phyloP scores from a whole-genome alignment of 2,797 vertebrate species.

The Otolemur crassicaudatus region DNA sequence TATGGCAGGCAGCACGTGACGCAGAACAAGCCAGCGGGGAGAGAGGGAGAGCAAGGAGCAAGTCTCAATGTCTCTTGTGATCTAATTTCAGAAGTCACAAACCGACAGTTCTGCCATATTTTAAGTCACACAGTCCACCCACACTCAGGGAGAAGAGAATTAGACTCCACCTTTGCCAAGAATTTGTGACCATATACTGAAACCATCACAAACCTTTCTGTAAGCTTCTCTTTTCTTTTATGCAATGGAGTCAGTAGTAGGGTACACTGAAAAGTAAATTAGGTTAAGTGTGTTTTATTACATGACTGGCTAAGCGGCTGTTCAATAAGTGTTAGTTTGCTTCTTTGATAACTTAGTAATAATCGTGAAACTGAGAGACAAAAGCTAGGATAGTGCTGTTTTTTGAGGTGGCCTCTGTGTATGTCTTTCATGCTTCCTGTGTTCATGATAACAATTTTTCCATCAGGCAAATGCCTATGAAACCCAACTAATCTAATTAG shows the following conservation, averaged over 20 bases:
- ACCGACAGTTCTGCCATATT: not conserved
- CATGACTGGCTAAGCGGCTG: not conserved
- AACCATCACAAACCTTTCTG: not conserved
- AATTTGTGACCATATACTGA: constrained; percentile 52
- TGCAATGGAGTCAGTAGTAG: not conserved
- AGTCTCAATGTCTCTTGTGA: not conserved
- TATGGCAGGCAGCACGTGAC: not conserved
- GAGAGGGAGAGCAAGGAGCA: not conserved
- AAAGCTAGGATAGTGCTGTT: not conserved
- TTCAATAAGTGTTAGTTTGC: not conserved
- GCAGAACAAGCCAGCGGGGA: not conserved
- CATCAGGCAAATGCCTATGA: not conserved
- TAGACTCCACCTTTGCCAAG: not conserved
- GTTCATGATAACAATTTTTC: constrained; percentile 41
- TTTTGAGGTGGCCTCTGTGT: not conserved
- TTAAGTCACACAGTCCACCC: not conserved
- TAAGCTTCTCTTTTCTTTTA: not conserved
- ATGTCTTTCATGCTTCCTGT: not conserved
- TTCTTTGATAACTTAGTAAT: constrained; percentile 31
- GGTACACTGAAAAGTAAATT: not conserved
- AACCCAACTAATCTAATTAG: constrained; percentile 57
- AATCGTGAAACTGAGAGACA: not conserved
- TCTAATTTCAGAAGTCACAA: not conserved
- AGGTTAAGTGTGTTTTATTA: not conserved
- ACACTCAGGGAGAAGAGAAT: not conserved